Evolutionary conservation across 2,888 invertebrate species (phyloP).

Genomic region (Heliconius aoede): DNA sequence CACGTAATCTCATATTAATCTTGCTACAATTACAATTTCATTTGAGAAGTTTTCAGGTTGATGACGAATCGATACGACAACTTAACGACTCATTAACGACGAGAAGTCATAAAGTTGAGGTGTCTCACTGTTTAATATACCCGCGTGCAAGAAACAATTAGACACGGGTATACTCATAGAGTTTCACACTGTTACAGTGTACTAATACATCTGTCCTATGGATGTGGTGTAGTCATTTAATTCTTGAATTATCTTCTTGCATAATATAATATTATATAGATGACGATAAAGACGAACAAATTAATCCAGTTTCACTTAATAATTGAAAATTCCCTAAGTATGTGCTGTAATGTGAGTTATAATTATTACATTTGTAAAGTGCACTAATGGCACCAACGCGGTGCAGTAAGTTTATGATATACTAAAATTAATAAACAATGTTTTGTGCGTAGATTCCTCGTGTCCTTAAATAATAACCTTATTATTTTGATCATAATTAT

Average conservation of each 20-base stretch:
- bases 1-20: background rate
- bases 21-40: constrained; percentile 54
- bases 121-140: constrained; percentile 81
- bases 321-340: too few relatives aligned
- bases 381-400: too few relatives aligned
- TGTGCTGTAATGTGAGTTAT: too few relatives aligned
- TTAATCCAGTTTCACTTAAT: too few relatives aligned
- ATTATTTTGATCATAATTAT: too few relatives aligned
- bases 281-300: too few relatives aligned
- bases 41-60: constrained; percentile 68
- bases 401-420: too few relatives aligned
- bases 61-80: constrained; percentile 79
- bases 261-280: background rate
- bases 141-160: constrained; percentile 83
- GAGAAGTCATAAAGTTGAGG: constrained; percentile 79
- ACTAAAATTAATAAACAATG: too few relatives aligned
- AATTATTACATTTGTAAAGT: too few relatives aligned
- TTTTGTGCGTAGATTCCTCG: too few relatives aligned
- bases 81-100: constrained; percentile 81
- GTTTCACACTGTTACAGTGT: constrained; percentile 52
- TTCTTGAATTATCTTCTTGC: background rate
- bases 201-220: constrained; percentile 46
- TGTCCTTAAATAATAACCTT: too few relatives aligned
- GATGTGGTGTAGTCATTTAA: constrained; percentile 56
- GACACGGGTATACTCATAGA: constrained; percentile 78